Percentiles rank a stretch among this genome's conserved stretches.
phyloP scores from a whole-genome alignment of 2,888 invertebrate species.

The Noctua fimbriata region DNA sequence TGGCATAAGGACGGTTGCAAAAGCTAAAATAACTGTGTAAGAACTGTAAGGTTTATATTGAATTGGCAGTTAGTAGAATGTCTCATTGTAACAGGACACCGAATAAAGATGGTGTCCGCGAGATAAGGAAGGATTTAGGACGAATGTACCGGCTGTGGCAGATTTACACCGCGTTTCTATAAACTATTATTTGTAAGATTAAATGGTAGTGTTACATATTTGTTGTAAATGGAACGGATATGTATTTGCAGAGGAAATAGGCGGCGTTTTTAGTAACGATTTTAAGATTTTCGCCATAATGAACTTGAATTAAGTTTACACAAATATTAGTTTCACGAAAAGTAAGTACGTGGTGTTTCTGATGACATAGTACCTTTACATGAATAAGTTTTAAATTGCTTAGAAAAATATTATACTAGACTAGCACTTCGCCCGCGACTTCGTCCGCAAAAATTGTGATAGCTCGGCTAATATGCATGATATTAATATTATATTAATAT shows the following conservation, averaged over 20 bases:
- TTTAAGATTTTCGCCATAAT: not conserved
- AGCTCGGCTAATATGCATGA: too few relatives aligned
- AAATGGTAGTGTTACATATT: conserved; percentile 64
- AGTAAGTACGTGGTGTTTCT: not conserved
- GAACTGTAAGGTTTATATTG: conserved; percentile 72
- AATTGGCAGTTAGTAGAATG: conserved; percentile 77
- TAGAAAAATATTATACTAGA: too few relatives aligned
- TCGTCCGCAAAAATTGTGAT: too few relatives aligned
- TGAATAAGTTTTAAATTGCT: not conserved
- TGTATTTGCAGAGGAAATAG: conserved; percentile 7
- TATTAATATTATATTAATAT: too few relatives aligned
- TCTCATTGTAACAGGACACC: conserved; percentile 83
- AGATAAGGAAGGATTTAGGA: conserved; percentile 84
- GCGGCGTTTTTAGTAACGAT: rapidly evolving
- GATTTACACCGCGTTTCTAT: conserved; percentile 76
- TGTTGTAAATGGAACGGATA: conserved; percentile 32
- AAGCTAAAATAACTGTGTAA: not conserved
- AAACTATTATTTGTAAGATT: conserved; percentile 72
- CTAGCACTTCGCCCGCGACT: too few relatives aligned
- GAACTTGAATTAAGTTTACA: not conserved
- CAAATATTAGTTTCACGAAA: not conserved
- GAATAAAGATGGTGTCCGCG: conserved; percentile 79
- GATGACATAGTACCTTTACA: too few relatives aligned
- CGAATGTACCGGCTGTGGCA: conserved; percentile 70
- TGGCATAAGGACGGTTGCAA: not conserved